Evolutionary conservation across 2,888 invertebrate species (phyloP).

Genomic region (Andricus quercusramuli): DNA sequence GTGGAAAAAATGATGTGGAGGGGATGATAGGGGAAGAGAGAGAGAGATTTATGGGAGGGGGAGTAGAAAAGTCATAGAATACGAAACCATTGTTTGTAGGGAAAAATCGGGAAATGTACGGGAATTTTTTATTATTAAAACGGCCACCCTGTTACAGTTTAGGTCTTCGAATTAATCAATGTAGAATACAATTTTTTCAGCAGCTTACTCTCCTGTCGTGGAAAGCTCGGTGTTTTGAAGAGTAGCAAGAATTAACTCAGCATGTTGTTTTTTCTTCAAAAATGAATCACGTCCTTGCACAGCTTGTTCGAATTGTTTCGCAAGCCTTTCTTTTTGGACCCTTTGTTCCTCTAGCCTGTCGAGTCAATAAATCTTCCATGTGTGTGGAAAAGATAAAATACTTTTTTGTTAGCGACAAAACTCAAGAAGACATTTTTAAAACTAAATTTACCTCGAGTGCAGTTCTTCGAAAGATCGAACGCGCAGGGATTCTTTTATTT

Average conservation of each 20-base stretch:
- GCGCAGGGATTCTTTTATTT: conserved; percentile 75
- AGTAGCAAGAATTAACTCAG: conserved; percentile 79
- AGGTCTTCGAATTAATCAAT: not conserved
- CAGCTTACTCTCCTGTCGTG: conserved; percentile 67
- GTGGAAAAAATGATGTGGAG: too few relatives aligned
- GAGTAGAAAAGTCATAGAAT: too few relatives aligned
- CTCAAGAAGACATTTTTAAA: conserved; percentile 14
- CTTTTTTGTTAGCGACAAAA: not conserved
- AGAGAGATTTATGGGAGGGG: too few relatives aligned
- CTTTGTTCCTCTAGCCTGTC: conserved; percentile 80
- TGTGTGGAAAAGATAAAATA: conserved; percentile 7
- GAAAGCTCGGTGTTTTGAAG: conserved; percentile 78
- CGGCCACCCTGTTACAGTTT: too few relatives aligned
- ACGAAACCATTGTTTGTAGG: too few relatives aligned
- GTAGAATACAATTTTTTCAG: not conserved
- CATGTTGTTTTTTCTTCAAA: conserved; percentile 80
- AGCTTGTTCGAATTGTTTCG: conserved; percentile 78
- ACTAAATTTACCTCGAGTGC: conserved; percentile 75
- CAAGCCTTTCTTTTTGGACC: conserved; percentile 79
- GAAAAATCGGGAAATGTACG: too few relatives aligned
- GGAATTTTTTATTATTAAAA: too few relatives aligned
- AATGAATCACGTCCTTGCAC: conserved; percentile 79
- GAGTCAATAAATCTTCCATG: not conserved
- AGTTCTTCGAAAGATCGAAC: conserved; percentile 78
- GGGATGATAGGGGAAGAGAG: too few relatives aligned